Evolutionary conservation across 1,140 invertebrate species (phyloP).

Genomic region (Drosophila busckii): DNA sequence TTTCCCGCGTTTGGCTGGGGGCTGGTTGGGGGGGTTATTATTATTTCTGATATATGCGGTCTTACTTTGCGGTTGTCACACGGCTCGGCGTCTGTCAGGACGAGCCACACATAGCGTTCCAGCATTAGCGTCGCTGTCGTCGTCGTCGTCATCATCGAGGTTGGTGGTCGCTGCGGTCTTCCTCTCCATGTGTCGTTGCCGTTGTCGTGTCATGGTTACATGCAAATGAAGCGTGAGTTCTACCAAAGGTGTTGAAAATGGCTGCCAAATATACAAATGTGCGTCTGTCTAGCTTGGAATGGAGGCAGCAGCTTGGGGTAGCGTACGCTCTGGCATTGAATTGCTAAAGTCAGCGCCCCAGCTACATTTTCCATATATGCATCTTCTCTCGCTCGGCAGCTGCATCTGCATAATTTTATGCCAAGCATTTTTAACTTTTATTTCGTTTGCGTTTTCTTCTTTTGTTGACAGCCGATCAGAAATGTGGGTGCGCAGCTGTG

Average conservation of each 20-base stretch:
- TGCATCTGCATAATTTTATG: conserved; percentile 71
- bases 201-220: conserved; percentile 55
- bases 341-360: conserved; percentile 8
- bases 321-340: conserved; percentile 44
- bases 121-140: neutral
- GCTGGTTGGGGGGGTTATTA: conserved; percentile 69
- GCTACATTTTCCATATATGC: neutral
- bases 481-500: neutral
- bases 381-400: too few relatives aligned
- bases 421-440: conserved; percentile 56
- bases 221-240: conserved; percentile 73
- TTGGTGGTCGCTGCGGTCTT: conserved; percentile 41
- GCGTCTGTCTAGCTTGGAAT: neutral
- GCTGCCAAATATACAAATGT: conserved; percentile 34
- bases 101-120: neutral
- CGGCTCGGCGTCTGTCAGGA: conserved; percentile 6
- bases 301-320: neutral
- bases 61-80: conserved; percentile 73
- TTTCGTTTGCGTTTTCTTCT: conserved; percentile 42
- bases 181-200: conserved; percentile 29
- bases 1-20: too few relatives aligned
- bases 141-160: neutral
- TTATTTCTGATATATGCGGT: conserved; percentile 76
- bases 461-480: conserved; percentile 60
- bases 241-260: conserved; percentile 65